Conservation (phyloP, 1,140 invertebrate species). For the Drosophila novamexicana region DNA sequence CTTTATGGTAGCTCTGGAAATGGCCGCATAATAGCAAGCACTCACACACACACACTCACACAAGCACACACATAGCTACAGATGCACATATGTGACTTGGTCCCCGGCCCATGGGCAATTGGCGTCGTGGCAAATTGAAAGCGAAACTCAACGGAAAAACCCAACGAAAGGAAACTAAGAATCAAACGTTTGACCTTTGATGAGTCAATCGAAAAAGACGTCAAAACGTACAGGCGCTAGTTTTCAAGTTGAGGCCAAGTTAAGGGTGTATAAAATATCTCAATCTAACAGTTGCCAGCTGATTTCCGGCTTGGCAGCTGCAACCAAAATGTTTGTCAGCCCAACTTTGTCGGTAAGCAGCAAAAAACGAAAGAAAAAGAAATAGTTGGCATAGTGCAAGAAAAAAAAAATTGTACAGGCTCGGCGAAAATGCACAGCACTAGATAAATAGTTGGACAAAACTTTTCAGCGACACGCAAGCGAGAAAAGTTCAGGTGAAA, state of each 20-base stretch:
- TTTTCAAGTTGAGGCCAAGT: conserved; percentile 26
- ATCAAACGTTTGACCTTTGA: conserved; percentile 70
- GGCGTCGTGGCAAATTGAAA: conserved; percentile 73
- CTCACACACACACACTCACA: conserved; percentile 27
- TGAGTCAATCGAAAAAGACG: conserved; percentile 67
- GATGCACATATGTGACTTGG: conserved; percentile 23
- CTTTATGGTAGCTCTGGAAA: conserved; percentile 44
- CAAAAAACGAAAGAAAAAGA: conserved; percentile 11
- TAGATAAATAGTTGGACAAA: conserved; percentile 73
- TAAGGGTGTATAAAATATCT: conserved; percentile 15
- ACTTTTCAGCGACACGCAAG: conserved; percentile 58
- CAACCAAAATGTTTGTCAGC: conserved; percentile 73
- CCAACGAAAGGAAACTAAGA: conserved; percentile 32
- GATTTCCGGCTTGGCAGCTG: conserved; percentile 46
- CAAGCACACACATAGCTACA: not conserved
- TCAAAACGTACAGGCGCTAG: conserved; percentile 24
- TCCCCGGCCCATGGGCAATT: conserved; percentile 63
- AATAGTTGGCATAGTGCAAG: conserved; percentile 70
- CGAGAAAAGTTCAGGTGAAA: conserved; percentile 6
- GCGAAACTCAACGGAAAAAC: conserved; percentile 52
- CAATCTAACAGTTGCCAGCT: conserved; percentile 33
- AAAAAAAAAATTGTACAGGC: conserved; percentile 48
- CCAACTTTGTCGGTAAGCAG: conserved; percentile 45
- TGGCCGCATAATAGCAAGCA: conserved; percentile 43
- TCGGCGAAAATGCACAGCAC: conserved; percentile 63